Conservation (phyloP, 2,113 vertebrate genomes). For the Lycocorax pyrrhopterus region DNA sequence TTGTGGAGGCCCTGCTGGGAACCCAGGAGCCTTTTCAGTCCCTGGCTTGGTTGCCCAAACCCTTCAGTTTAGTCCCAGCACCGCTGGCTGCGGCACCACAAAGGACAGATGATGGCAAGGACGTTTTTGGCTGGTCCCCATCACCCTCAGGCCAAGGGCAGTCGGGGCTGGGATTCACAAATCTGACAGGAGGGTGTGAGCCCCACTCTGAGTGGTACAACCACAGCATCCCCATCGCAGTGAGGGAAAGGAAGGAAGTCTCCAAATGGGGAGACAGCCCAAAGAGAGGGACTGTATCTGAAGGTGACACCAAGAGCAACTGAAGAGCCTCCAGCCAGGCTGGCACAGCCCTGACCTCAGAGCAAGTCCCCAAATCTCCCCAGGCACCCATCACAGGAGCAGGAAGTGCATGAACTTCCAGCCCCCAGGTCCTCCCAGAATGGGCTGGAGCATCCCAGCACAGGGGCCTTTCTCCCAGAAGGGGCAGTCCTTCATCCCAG, state of each 20-base stretch:
- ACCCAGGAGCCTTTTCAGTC: slow-evolving; percentile 32
- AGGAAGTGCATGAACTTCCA: not conserved
- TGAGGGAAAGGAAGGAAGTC: not conserved
- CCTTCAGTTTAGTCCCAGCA: not conserved
- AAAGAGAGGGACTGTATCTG: not conserved
- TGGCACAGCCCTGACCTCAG: not conserved
- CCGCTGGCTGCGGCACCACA: not conserved
- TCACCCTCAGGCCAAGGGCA: not conserved
- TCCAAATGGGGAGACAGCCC: not conserved
- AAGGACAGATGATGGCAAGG: not conserved
- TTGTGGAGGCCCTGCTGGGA: slow-evolving; percentile 59
- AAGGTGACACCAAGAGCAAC: not conserved
- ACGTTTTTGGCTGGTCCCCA: not conserved
- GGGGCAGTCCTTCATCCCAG: not conserved
- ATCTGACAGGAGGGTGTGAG: not conserved
- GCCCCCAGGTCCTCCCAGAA: not conserved
- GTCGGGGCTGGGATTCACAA: accelerated
- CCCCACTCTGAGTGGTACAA: not conserved
- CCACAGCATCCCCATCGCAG: not conserved
- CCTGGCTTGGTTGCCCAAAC: slow-evolving; percentile 26
- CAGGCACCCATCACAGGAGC: not conserved
- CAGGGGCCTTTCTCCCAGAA: no score
- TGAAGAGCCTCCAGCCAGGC: not conserved
- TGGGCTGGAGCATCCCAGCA: not conserved
- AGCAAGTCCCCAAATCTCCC: not conserved